phyloP scores from a whole-genome alignment of 2,113 vertebrate species.

The Lichenostomus cassidix region DNA sequence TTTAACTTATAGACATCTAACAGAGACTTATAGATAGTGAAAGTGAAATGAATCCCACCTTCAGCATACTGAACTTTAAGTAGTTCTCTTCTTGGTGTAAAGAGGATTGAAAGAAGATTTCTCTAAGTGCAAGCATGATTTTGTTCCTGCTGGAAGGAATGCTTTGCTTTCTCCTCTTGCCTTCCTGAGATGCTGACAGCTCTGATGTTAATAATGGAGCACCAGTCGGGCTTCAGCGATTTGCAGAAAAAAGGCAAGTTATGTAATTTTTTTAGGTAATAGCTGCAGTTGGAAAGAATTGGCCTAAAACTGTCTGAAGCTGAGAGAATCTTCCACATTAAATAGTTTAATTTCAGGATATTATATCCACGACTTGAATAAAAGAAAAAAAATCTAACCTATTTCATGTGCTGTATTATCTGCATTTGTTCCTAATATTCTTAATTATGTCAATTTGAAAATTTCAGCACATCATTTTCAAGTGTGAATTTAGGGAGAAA shows the following conservation, averaged over 20 bases:
- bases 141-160: conserved; percentile 41
- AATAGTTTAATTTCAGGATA: conserved; percentile 63
- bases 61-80: not conserved
- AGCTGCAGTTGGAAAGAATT: conserved; percentile 54
- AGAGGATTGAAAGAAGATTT: conserved; percentile 53
- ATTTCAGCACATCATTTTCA: conserved; percentile 47
- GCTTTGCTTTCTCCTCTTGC: conserved; percentile 48
- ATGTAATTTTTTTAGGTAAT: conserved; percentile 59
- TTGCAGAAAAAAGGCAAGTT: conserved; percentile 57
- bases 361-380: conserved; percentile 30
- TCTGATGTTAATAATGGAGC: conserved; percentile 66
- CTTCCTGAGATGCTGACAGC: conserved; percentile 48
- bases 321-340: conserved; percentile 37
- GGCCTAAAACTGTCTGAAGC: conserved; percentile 66
- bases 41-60: conserved; percentile 21
- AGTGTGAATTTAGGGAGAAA: conserved; percentile 23
- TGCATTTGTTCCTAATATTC: conserved; percentile 21
- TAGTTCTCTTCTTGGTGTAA: conserved; percentile 22
- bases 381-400: not conserved
- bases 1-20: conserved; percentile 1
- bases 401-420: conserved; percentile 12
- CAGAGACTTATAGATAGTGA: not conserved
- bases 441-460: conserved; percentile 44
- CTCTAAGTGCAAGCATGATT: conserved; percentile 29
- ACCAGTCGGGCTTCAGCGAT: conserved; percentile 19